Conservation (phyloP, 2,113 vertebrate genomes). For the Proteles cristata region DNA sequence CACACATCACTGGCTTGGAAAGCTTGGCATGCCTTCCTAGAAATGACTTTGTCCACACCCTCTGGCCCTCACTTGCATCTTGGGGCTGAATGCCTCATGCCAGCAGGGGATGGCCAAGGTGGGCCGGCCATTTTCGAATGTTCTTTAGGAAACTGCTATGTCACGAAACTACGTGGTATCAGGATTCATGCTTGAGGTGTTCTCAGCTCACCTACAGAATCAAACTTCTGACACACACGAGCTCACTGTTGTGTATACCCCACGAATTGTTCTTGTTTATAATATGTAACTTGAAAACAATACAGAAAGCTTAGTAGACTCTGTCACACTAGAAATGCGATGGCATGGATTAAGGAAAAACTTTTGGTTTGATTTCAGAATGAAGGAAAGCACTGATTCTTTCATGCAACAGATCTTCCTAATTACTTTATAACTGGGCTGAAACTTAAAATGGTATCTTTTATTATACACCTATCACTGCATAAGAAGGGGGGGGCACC, state of each 20-base stretch:
- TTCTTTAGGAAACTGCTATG: background rate
- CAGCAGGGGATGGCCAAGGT: background rate
- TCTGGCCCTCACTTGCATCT: background rate
- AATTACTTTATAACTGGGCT: conserved; percentile 13
- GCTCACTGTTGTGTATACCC: background rate
- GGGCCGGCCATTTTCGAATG: background rate
- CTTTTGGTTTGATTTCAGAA: conserved; percentile 38
- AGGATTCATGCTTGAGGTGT: background rate
- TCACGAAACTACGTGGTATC: background rate
- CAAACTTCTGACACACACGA: background rate
- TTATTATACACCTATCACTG: background rate
- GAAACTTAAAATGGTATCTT: background rate
- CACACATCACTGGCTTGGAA: background rate
- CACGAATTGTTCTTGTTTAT: background rate
- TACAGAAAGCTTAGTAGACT: background rate
- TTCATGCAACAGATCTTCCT: conserved; percentile 41
- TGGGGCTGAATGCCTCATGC: background rate
- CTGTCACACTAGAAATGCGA: background rate
- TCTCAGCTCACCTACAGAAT: background rate
- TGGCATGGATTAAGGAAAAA: background rate
- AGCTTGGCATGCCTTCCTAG: background rate
- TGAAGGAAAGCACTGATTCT: background rate
- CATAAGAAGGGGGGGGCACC: background rate
- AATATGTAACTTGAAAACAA: conserved; percentile 20
- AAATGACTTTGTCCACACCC: background rate